Conservation (phyloP, 2,113 vertebrate species). For the Calidris pygmaea region DNA sequence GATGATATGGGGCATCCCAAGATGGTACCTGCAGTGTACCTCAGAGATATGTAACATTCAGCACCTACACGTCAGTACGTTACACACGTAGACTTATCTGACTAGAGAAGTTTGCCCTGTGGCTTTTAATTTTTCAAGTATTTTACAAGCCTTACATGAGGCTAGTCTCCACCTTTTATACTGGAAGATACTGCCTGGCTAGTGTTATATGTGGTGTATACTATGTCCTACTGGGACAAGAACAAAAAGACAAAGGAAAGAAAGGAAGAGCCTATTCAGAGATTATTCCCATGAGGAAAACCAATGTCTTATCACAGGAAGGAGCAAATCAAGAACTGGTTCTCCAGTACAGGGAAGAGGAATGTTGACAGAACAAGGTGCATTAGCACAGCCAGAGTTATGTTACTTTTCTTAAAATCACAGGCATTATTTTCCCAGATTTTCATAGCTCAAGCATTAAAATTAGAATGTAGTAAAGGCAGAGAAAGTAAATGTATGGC, state of each 20-base stretch:
- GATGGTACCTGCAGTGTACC: neutral
- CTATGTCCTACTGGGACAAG: neutral
- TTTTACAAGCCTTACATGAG: neutral
- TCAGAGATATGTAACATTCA: neutral
- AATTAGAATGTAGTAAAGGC: slow-evolving; percentile 28
- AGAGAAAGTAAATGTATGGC: slow-evolving; percentile 1
- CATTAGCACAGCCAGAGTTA: neutral
- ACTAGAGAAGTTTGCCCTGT: neutral
- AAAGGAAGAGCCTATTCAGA: neutral
- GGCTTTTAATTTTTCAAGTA: neutral
- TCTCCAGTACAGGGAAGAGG: neutral
- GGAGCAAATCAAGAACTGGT: neutral
- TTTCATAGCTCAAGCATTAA: slow-evolving; percentile 18
- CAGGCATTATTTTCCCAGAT: accelerated
- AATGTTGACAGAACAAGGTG: neutral
- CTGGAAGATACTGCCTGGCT: neutral
- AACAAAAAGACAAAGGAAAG: neutral
- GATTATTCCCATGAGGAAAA: neutral
- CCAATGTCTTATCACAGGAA: neutral
- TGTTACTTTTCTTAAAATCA: neutral
- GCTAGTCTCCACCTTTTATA: neutral
- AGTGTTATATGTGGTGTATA: neutral
- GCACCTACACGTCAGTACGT: neutral
- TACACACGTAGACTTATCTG: neutral
- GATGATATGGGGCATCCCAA: neutral